Conservation (phyloP, 2,888 invertebrate genomes). For the Tanypteryx hageni region DNA sequence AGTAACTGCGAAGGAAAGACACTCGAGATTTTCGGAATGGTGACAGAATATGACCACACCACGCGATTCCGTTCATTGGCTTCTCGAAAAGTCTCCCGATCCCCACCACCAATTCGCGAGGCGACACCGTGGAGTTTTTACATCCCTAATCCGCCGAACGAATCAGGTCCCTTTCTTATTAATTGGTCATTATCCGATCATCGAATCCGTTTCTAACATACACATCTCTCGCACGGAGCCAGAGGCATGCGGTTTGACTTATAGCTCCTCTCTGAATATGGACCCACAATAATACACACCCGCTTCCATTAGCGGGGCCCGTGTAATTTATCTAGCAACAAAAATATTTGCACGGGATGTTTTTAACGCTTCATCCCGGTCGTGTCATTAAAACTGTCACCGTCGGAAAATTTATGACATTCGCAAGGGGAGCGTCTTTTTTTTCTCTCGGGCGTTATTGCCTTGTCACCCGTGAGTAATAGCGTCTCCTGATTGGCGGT, state of each 20-base stretch:
- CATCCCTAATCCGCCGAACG: too few relatives aligned
- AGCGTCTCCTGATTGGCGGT: conserved; percentile 19
- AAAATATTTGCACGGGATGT: conserved; percentile 2
- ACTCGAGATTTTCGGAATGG: too few relatives aligned
- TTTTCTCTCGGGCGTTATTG: background rate
- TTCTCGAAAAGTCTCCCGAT: too few relatives aligned
- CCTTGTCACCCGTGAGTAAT: conserved; percentile 28
- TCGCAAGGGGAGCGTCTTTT: background rate
- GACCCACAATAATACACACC: conserved; percentile 1
- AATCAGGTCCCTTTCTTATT: too few relatives aligned
- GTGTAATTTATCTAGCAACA: background rate
- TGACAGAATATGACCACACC: too few relatives aligned
- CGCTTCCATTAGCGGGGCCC: background rate
- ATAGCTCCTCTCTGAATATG: background rate
- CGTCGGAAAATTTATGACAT: background rate
- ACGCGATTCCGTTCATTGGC: too few relatives aligned
- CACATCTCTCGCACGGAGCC: too few relatives aligned
- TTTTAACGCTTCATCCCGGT: background rate
- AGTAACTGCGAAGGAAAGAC: too few relatives aligned
- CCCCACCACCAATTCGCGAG: too few relatives aligned
- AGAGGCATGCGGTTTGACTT: conserved; percentile 9
- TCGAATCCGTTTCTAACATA: too few relatives aligned
- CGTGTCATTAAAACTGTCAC: conserved; percentile 31
- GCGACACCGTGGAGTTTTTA: too few relatives aligned
- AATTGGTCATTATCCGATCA: too few relatives aligned